Base-by-base conservation (phyloP, 37 sponge, comb jelly and placozoan genomes). In the Hexactinellida sp. region DNA sequence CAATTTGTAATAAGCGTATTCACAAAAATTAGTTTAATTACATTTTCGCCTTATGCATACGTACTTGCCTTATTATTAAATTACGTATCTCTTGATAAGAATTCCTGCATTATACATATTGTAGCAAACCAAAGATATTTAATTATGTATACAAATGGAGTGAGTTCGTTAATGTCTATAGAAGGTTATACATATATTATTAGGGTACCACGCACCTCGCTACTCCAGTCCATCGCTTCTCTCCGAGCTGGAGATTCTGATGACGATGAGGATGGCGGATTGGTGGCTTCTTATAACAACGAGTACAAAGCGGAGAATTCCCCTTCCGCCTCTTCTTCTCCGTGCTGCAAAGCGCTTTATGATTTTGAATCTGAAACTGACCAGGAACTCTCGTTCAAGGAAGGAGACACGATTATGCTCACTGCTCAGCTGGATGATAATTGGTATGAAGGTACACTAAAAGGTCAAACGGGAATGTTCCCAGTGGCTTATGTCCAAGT, bases 331-430 rank as follows among this genome's bases (percentile, higher is more conserved):
- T 24, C 37, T 0, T 38, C 54, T 9, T 23, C 36, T 1, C 94
- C 94, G 23, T 86, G 71, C 54, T 88, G 89, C 28, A 36, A 84
- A 38, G 98, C 95, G 0, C 82, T 98, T 51, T 98, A 89, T 39
- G 99, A 98, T 88, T 98, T 98, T 92, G 95, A 95, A 36, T 86
- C 99, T 0, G 99, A 98, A 83, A 94, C 92, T 35, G 96, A 93
- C 13, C 91, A 93, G 21, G 99, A 98, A 38, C 91, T 98, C 36
- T 92, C 84, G 0, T 93, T 98, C 87, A 90, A 89, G n/a, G 96
- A 95, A 84, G 96, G 95, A 24, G 93, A 95, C 85, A 91, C 86
- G 38, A 94, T 98, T 55, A 90, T 36, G 24, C 89, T 98, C 30
- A 54, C 36, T 36, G 52, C 86, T 0, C 85, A 86, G 63, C 89